These are phyloP conservation scores for Hedychridium roseum DNA, from an alignment of 2,888 invertebrate species.

Conservation along the genomic window DNA sequence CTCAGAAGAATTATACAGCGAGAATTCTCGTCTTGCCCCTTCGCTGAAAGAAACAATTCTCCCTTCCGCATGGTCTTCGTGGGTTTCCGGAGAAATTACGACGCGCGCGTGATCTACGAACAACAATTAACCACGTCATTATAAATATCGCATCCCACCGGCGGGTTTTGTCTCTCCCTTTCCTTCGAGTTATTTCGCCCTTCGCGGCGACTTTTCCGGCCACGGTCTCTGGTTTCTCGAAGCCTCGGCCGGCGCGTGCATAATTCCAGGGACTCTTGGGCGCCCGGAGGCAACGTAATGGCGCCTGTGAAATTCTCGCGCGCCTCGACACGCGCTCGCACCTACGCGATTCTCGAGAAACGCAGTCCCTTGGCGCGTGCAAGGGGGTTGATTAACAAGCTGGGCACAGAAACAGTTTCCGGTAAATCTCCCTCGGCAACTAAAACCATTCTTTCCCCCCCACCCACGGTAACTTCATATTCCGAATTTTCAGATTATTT, in stretches of 20 bases:
- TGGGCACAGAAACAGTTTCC: too few species aligned
- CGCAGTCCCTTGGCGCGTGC: too few species aligned
- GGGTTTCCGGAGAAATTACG: conserved; percentile 45
- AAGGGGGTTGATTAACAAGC: too few species aligned
- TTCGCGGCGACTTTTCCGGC: too few species aligned
- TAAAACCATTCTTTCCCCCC: too few species aligned
- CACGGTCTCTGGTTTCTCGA: too few species aligned
- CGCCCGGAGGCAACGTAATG: conserved; percentile 40
- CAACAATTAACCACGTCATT: conserved; percentile 51
- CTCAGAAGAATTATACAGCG: conserved; percentile 34
- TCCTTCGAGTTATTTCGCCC: not conserved
- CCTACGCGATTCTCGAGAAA: conserved; percentile 42
- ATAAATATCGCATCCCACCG: conserved; percentile 39
- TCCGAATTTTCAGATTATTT: too few species aligned
- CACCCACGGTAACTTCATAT: too few species aligned
- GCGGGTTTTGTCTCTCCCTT: conserved; percentile 7
- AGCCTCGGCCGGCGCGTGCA: too few species aligned
- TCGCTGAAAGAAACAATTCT: too few species aligned
- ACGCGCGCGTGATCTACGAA: conserved; percentile 47
- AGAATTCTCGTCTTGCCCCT: conserved; percentile 5
- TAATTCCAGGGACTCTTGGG: conserved; percentile 38
- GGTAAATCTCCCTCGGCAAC: too few species aligned
- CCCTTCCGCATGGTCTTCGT: conserved; percentile 40
- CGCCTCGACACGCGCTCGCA: conserved; percentile 28
- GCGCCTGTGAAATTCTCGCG: conserved; percentile 37